phyloP scores from a whole-genome alignment of 2,888 invertebrate species.

The Tipula confusa region DNA sequence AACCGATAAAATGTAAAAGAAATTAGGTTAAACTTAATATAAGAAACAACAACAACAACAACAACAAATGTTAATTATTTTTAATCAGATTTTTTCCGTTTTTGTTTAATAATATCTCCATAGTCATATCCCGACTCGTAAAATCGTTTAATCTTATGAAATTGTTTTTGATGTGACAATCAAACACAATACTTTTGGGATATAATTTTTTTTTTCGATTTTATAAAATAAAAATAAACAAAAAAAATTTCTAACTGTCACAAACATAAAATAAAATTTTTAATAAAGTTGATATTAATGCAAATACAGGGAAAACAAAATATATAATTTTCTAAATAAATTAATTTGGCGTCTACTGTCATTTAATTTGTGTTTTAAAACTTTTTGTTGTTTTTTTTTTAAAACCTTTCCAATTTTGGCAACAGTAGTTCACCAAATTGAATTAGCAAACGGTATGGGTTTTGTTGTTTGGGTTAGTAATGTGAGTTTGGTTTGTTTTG shows the following conservation, averaged over 20 bases:
- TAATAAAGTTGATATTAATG: background rate
- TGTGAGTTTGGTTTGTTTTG: background rate
- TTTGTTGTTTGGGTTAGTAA: background rate
- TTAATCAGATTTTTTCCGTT: background rate
- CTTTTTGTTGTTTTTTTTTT: background rate
- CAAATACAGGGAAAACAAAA: background rate
- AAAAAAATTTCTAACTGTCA: background rate
- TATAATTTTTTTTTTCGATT: background rate
- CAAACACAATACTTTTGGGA: conserved; percentile 25
- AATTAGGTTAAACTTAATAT: background rate
- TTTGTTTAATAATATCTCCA: background rate
- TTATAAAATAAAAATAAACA: no score
- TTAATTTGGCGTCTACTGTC: background rate
- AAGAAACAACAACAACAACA: no score
- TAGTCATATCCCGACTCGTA: background rate
- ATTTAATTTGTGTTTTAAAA: background rate
- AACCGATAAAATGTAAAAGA: background rate
- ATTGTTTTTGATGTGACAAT: conserved; percentile 3
- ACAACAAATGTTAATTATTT: background rate
- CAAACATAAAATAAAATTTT: background rate
- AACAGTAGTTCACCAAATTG: background rate
- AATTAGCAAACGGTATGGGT: no score
- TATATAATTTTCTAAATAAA: background rate
- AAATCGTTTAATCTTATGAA: background rate
- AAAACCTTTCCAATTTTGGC: background rate